These are phyloP conservation scores for Amniataba percoides DNA, from an alignment of 2,797 vertebrate genomes.

Conservation along the genomic window DNA sequence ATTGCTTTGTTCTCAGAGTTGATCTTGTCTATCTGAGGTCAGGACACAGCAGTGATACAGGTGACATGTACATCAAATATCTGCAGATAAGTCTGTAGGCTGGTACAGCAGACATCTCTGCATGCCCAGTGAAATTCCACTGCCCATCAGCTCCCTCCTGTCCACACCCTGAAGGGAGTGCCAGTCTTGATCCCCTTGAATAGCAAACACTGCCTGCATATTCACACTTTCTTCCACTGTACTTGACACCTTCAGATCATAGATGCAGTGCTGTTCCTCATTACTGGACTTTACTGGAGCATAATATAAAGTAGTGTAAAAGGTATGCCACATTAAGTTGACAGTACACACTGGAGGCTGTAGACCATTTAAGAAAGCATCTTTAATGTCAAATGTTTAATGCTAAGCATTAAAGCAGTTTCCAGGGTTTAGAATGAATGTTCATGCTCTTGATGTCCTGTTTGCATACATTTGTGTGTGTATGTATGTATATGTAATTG, in stretches of 20 bases:
- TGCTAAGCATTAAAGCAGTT: not conserved
- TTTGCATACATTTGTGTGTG: not conserved
- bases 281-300: not conserved
- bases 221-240: not conserved
- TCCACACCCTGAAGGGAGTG: not conserved
- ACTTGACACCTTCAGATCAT: not conserved
- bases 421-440: not conserved
- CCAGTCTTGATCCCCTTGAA: not conserved
- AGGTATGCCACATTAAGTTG: not conserved
- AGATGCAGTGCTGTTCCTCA: slow-evolving; percentile 1
- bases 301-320: not conserved
- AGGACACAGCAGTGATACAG: not conserved
- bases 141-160: not conserved
- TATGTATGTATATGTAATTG: not conserved
- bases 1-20: not conserved
- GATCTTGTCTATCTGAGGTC: not conserved
- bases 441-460: not conserved
- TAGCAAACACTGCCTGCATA: not conserved
- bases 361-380: not conserved
- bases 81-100: not conserved
- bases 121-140: not conserved
- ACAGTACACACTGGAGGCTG: not conserved
- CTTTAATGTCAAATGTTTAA: not conserved
- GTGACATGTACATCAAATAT: not conserved
- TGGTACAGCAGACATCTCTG: not conserved